Conservation (phyloP, 2,797 vertebrate species). For the Alca torda region DNA sequence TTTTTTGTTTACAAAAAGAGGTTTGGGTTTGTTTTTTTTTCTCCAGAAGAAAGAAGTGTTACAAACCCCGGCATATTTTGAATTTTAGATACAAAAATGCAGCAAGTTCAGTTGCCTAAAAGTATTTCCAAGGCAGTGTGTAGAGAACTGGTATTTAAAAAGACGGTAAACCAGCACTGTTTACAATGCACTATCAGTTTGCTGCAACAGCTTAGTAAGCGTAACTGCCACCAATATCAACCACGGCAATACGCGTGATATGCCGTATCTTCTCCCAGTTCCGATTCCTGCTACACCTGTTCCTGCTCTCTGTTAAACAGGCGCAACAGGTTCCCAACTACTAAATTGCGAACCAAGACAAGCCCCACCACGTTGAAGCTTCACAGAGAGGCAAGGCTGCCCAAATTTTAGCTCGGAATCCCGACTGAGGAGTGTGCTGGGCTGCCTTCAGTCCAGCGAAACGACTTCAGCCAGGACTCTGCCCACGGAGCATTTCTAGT, state of each 20-base stretch:
- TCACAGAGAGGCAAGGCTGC: neutral
- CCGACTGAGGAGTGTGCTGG: neutral
- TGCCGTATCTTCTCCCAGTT: neutral
- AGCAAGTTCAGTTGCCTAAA: neutral
- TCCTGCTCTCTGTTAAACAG: constrained; percentile 31
- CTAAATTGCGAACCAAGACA: neutral
- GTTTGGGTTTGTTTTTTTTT: neutral
- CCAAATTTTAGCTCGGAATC: neutral
- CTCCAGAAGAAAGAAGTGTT: neutral
- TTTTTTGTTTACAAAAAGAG: neutral
- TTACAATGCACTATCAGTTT: neutral
- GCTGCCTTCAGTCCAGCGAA: neutral
- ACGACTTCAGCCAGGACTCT: neutral
- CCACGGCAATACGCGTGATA: neutral
- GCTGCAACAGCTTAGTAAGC: neutral
- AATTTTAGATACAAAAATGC: neutral
- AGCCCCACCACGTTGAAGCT: neutral
- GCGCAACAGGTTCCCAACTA: neutral
- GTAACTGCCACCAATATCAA: neutral
- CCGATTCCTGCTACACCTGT: constrained; percentile 26
- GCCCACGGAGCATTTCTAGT: neutral
- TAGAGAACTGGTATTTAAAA: neutral
- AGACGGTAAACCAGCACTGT: neutral
- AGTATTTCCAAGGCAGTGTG: neutral
- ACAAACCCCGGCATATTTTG: neutral